Conservation (phyloP, 2,113 vertebrate genomes). For the Eurypyga helias region DNA sequence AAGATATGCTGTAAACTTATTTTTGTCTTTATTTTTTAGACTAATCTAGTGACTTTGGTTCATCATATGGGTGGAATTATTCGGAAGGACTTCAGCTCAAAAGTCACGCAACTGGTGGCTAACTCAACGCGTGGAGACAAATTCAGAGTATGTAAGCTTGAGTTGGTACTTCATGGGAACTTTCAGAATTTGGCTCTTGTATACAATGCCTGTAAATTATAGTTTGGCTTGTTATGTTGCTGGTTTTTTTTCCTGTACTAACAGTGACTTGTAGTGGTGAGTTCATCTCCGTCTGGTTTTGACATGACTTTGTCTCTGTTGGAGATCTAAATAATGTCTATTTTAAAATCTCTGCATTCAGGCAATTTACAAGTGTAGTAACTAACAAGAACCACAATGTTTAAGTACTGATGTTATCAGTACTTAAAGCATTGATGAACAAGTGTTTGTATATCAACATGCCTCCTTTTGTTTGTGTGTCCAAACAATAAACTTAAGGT, state of each 20-base stretch:
- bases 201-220: neutral
- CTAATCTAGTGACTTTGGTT: slow-evolving; percentile 91
- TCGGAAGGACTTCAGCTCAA: slow-evolving; percentile 93
- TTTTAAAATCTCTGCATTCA: no score
- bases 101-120: slow-evolving; percentile 95
- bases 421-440: neutral
- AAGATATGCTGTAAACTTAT: neutral
- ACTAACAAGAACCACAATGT: neutral
- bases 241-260: neutral
- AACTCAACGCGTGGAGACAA: slow-evolving; percentile 95
- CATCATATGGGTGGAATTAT: slow-evolving; percentile 98
- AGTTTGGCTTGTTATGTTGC: neutral
- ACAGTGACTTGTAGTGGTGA: neutral
- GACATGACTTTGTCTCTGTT: neutral
- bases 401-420: neutral
- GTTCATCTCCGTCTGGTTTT: neutral
- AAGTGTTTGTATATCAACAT: neutral
- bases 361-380: no score
- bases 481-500: neutral
- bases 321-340: neutral
- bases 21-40: slow-evolving; percentile 74
- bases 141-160: slow-evolving; percentile 88
- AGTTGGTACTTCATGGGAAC: neutral
- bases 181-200: neutral
- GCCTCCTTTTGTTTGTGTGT: neutral